A percentile compares a stretch with the other conserved stretches of the same genome.
phyloP scores from a whole-genome alignment of 30 jellyfish, hydroid and myxozoan species.

The Aurelia aurita complex sp. Pacific region DNA sequence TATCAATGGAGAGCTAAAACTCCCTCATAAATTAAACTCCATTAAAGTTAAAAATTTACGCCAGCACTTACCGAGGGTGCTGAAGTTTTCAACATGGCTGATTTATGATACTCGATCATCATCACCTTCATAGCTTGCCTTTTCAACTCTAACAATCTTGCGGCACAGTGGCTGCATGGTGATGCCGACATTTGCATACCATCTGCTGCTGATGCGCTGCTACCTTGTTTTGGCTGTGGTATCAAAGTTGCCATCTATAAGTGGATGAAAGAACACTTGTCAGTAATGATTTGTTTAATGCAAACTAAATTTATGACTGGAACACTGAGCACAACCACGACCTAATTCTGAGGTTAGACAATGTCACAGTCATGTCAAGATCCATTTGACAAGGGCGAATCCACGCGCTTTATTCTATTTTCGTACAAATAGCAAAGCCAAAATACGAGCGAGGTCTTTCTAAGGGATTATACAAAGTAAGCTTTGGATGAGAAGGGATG shows the following conservation, averaged over 20 bases:
- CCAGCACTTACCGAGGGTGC: conserved; percentile 85
- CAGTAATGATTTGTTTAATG: conserved; percentile 28
- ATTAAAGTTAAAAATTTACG: too few relatives aligned
- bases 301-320: conserved; percentile 65
- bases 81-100: conserved; percentile 60
- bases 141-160: conserved; percentile 82
- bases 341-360: conserved; percentile 72
- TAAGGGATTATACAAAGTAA: too few relatives aligned
- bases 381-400: conserved; percentile 23
- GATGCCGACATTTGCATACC: conserved; percentile 34
- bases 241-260: conserved; percentile 62
- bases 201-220: conserved; percentile 41
- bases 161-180: conserved; percentile 79
- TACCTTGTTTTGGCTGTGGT: conserved; percentile 68
- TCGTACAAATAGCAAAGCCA: background rate
- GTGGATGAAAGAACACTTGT: background rate
- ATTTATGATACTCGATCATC: conserved; percentile 88
- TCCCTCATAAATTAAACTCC: too few relatives aligned
- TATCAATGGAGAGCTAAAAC: too few relatives aligned
- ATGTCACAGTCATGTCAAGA: conserved; percentile 59
- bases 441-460: too few relatives aligned
- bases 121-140: conserved; percentile 91
- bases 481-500: too few relatives aligned
- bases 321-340: conserved; percentile 30
- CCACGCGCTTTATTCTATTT: conserved; percentile 31